Evolutionary conservation across 2,888 invertebrate species (phyloP), one percentile per base, ranked within the genome.

Genomic region (Drosophila seclusa): DNA sequence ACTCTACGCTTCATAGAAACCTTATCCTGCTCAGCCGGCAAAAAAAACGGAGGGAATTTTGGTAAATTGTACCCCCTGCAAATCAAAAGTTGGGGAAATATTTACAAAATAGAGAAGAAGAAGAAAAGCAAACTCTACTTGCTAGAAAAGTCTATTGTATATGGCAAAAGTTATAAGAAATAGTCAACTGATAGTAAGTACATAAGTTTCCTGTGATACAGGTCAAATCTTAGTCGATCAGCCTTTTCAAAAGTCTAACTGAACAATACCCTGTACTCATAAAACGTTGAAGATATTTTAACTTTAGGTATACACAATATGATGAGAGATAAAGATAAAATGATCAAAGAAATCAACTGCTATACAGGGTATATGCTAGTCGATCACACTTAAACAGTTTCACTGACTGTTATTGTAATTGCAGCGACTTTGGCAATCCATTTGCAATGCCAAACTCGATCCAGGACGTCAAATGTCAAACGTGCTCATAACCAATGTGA

Each of bases 381-480:
- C 27, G 10, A 3, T 1, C 11, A 13, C 7, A n/a, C 16, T 21
- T 21, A 27, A 36, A 10, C 4, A 16, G 2, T 18, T 34, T 0
- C 8, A 6, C 8, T 2, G 2, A 18, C 53, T 73, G 13, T 63
- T 78, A 73, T 73, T 76, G 62, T 67, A 66, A 65, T 67, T 66
- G 53, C 54, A 53, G 36, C 45, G 45, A 52, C 49, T 58, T 40
- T 57, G 78, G 42, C 67, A 73, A 63, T 73, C 60, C 74, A 76
- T 73, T 76, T 76, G 74, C 73, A 64, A 62, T 60, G 63, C 57
- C 48, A 48, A 74, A 61, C 45, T 61, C 58, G 53, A 59, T 64
- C 54, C 54, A 68, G 45, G 53, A 60, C 64, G 64, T 68, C 64
- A 80, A 76, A 80, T 80, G 77, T 62, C 77, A 77, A 80, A 75